phyloP scores from a whole-genome alignment of 2,888 invertebrate genomes.

The Drosophila testacea region DNA sequence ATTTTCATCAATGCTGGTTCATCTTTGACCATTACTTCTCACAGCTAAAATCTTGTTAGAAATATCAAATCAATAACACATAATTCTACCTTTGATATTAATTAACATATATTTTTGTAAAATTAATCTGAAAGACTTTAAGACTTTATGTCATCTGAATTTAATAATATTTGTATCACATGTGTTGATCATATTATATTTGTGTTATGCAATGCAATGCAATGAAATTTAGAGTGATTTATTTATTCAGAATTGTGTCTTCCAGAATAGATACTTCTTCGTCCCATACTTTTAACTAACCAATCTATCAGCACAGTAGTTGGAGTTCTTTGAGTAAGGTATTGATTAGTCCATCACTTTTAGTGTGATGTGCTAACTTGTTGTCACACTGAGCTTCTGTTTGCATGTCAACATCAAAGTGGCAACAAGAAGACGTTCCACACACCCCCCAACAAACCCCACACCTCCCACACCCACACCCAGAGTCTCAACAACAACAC shows the following conservation, averaged over 20 bases:
- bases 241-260: neutral
- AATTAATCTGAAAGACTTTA: too few relatives aligned
- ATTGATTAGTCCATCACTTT: conserved; percentile 21
- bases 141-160: too few relatives aligned
- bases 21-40: too few relatives aligned
- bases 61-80: too few relatives aligned
- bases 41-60: too few relatives aligned
- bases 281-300: neutral
- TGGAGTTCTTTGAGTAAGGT: conserved; percentile 12
- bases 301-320: neutral
- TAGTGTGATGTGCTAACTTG: conserved; percentile 26
- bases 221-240: neutral
- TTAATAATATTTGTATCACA: too few relatives aligned
- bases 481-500: conserved; percentile 27
- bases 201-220: too few relatives aligned
- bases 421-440: conserved; percentile 53
- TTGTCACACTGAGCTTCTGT: conserved; percentile 45
- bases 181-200: too few relatives aligned
- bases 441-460: conserved; percentile 4
- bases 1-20: too few relatives aligned
- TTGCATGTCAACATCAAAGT: conserved; percentile 62
- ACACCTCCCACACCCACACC: conserved; percentile 16
- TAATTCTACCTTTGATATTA: too few relatives aligned
- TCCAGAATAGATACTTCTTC: neutral
- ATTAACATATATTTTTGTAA: too few relatives aligned